Conservation (phyloP, 2,888 invertebrate genomes). For the Scrobipalpa atriplicella region DNA sequence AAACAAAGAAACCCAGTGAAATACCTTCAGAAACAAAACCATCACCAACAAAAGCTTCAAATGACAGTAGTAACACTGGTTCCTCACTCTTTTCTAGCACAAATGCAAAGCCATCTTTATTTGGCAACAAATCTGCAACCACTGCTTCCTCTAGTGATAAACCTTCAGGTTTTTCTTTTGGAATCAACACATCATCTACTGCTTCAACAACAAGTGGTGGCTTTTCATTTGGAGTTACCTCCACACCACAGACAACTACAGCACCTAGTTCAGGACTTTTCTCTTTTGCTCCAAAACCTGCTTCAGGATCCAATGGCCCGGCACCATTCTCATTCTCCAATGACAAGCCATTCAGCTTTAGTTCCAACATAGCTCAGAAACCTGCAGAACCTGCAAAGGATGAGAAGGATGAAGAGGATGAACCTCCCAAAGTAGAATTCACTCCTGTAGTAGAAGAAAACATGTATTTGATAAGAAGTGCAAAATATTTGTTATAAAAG, state of each 20-base stretch:
- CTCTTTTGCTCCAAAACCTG: conserved; percentile 39
- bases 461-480: conserved; percentile 91
- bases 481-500: conserved; percentile 95
- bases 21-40: conserved; percentile 6
- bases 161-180: conserved; percentile 22
- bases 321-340: conserved; percentile 85
- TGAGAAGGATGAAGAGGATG: conserved; percentile 88
- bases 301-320: conserved; percentile 47
- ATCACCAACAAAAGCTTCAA: neutral
- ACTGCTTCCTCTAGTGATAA: conserved; percentile 32
- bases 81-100: conserved; percentile 27
- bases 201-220: conserved; percentile 47
- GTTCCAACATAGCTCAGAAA: conserved; percentile 65
- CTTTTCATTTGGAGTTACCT: conserved; percentile 71
- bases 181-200: conserved; percentile 18
- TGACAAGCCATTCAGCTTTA: conserved; percentile 85
- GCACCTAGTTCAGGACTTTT: conserved; percentile 46
- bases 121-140: conserved; percentile 2
- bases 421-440: conserved; percentile 94
- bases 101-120: conserved; percentile 18
- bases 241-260: conserved; percentile 62
- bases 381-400: conserved; percentile 70
- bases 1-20: conserved; percentile 32
- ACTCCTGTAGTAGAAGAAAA: conserved; percentile 94
- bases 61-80: no score